Conservation (phyloP, 1,140 invertebrate genomes). For the Pemphigus obesinymphae region DNA sequence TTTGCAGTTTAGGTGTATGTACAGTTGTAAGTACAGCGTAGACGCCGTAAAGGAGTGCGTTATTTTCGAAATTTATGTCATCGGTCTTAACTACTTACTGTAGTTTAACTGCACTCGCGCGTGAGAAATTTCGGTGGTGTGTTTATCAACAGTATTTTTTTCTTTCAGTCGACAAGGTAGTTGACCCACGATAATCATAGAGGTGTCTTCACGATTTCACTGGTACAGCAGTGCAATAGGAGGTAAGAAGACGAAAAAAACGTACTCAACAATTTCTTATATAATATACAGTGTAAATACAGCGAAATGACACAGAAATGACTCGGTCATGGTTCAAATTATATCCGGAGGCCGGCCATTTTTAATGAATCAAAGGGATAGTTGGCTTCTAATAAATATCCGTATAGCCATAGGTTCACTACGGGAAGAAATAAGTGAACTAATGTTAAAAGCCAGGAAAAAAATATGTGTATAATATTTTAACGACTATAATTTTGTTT, state of each 20-base stretch:
- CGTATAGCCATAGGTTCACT: background rate
- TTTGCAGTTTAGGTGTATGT: too few relatives aligned
- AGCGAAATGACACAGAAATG: conserved; percentile 23
- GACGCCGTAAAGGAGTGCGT: too few relatives aligned
- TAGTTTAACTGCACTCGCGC: too few relatives aligned
- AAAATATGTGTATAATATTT: background rate
- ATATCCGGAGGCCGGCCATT: background rate
- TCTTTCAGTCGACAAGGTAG: background rate
- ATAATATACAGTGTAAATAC: conserved; percentile 26
- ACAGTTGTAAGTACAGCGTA: background rate
- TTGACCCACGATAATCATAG: conserved; percentile 22
- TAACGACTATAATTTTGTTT: conserved; percentile 24
- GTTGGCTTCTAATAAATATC: background rate
- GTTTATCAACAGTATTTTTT: background rate
- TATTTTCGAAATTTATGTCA: too few relatives aligned
- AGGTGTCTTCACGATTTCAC: conserved; percentile 38
- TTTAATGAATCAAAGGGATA: conserved; percentile 31
- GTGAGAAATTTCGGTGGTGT: conserved; percentile 9
- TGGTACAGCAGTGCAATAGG: background rate
- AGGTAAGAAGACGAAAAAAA: background rate
- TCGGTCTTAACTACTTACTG: too few relatives aligned
- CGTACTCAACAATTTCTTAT: conserved; percentile 22
- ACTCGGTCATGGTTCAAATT: conserved; percentile 38
- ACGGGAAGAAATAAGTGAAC: background rate
- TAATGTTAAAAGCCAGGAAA: conserved; percentile 2